Evolutionary conservation across 2,113 vertebrate genomes (phyloP).

Genomic region (Budorcas taxicolor): DNA sequence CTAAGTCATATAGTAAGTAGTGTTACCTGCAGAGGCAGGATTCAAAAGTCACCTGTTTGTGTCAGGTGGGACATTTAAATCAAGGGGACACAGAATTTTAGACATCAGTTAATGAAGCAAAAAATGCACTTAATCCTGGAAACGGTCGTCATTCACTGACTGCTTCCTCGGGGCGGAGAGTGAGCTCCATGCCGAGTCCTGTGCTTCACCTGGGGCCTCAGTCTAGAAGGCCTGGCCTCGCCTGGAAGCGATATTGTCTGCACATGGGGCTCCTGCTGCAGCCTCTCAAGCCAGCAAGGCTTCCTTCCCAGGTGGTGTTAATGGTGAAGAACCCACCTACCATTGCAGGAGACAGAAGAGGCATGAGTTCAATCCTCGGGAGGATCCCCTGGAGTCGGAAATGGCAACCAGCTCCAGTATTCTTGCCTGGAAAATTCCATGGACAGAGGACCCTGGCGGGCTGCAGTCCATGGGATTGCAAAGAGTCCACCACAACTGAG

Average conservation of each 20-base stretch:
- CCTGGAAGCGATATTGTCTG: fast-evolving
- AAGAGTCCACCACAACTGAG: not conserved
- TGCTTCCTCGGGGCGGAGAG: fast-evolving
- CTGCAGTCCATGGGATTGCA: not conserved
- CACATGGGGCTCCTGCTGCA: not conserved
- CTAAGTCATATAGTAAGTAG: conserved; percentile 48
- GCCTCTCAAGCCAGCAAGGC: not conserved
- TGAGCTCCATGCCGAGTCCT: not conserved
- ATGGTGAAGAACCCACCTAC: not conserved
- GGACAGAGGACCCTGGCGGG: not conserved
- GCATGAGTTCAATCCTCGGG: not conserved
- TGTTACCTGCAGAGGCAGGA: conserved; percentile 45
- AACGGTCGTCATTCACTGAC: not conserved
- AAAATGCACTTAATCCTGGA: not conserved
- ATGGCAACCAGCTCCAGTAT: not conserved
- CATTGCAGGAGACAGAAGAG: not conserved
- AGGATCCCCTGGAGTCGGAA: not conserved
- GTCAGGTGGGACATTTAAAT: not conserved
- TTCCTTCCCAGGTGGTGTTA: not conserved
- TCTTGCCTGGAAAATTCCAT: not conserved
- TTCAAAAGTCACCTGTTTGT: not conserved
- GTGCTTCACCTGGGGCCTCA: no score
- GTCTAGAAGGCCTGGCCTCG: not conserved
- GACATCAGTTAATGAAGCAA: not conserved
- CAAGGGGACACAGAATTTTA: not conserved